Percentiles rank a stretch among this genome's conserved stretches.
phyloP scores from a whole-genome alignment of 2,113 vertebrate genomes.

The Leucopsar rothschildi region DNA sequence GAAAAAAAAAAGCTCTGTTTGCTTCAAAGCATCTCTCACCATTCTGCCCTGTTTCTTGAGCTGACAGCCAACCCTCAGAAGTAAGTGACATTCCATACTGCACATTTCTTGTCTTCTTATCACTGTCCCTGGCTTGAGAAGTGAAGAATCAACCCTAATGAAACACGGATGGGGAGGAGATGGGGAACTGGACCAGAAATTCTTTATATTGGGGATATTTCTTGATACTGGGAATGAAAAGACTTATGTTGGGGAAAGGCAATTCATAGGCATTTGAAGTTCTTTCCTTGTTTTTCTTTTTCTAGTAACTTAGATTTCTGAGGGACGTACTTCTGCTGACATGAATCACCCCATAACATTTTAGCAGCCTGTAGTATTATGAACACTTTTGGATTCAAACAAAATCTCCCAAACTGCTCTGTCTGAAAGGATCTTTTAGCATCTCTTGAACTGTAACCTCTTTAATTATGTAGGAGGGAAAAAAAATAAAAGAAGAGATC shows the following conservation, averaged over 20 bases:
- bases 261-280: background rate
- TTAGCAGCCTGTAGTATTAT: background rate
- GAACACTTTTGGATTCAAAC: background rate
- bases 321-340: background rate
- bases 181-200: background rate
- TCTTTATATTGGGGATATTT: background rate
- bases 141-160: background rate
- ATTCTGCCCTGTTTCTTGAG: background rate
- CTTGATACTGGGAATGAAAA: background rate
- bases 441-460: background rate
- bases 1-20: background rate
- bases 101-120: background rate
- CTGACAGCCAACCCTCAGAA: background rate
- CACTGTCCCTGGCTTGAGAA: background rate
- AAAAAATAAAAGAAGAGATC: background rate
- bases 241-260: rapidly evolving
- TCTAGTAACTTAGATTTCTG: background rate
- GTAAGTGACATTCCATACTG: background rate
- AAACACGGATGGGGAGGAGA: background rate
- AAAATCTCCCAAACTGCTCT: background rate
- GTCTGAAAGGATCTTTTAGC: background rate
- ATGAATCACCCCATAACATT: background rate
- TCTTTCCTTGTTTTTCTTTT: background rate
- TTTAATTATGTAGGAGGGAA: background rate
- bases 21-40: background rate